These are phyloP conservation scores for Tubulanus polymorphus DNA, from an alignment of 2,888 invertebrate species.

Conservation along the genomic window DNA sequence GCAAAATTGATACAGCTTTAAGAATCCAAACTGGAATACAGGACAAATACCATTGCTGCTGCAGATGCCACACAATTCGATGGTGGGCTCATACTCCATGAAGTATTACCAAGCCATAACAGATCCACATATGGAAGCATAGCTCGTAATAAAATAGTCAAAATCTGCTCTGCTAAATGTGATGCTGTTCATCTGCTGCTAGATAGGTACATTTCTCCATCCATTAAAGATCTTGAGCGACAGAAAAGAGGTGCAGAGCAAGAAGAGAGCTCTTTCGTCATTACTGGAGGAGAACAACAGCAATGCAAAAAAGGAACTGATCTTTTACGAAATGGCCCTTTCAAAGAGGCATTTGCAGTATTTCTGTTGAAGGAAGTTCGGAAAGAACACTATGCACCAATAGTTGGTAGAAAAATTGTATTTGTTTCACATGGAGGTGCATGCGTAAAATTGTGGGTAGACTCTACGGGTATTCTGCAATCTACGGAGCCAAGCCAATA, in stretches of 20 bases:
- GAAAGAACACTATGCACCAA: constrained; percentile 6
- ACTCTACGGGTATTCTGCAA: not conserved
- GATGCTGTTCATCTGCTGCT: constrained; percentile 11
- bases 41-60: constrained; percentile 5
- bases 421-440: constrained; percentile 9
- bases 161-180: constrained; percentile 6
- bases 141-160: not conserved
- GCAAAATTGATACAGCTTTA: not conserved
- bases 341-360: constrained; percentile 9
- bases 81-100: constrained; percentile 12
- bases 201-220: constrained; percentile 5
- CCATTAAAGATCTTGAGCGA: constrained; percentile 7
- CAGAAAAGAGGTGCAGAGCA: constrained; percentile 1
- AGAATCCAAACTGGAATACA: constrained; percentile 1
- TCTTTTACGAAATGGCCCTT: constrained; percentile 7
- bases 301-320: constrained; percentile 1
- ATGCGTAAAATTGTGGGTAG: not conserved
- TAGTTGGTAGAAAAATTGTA: constrained; percentile 6
- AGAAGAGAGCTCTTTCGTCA: constrained; percentile 4
- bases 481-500: constrained; percentile 2
- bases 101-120: constrained; percentile 5
- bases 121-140: constrained; percentile 5
- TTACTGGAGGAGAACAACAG: constrained; percentile 11
- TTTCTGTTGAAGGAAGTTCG: constrained; percentile 9
- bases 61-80: constrained; percentile 12